Evolutionary conservation across 2,113 vertebrate species (phyloP).

Genomic region (Cavia porcellus): DNA sequence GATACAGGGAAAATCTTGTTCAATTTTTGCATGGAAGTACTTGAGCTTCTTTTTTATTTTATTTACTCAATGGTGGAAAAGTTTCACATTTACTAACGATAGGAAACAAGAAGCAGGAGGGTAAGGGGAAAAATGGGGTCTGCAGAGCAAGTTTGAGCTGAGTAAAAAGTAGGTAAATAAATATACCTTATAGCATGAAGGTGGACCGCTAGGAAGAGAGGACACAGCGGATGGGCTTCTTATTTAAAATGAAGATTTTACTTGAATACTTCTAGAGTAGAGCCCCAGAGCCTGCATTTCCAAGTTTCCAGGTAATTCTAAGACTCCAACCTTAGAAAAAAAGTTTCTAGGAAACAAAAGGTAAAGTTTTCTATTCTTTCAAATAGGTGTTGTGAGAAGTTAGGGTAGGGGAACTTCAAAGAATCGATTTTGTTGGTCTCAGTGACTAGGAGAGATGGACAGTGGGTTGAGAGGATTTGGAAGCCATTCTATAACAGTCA

Average conservation of each 20-base stretch:
- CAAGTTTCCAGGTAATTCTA: neutral
- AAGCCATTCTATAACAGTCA: neutral
- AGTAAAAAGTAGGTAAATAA: neutral
- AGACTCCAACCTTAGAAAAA: neutral
- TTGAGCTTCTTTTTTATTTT: neutral
- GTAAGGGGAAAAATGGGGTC: neutral
- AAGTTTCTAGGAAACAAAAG: conserved; percentile 15
- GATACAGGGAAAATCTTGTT: neutral
- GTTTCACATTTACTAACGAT: neutral
- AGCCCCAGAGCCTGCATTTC: neutral
- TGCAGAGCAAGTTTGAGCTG: neutral
- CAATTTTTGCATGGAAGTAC: neutral
- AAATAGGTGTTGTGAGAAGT: neutral
- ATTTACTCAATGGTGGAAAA: neutral
- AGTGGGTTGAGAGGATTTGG: neutral
- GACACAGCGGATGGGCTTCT: neutral
- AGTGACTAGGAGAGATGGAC: neutral
- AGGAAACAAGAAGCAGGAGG: neutral
- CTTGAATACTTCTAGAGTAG: neutral
- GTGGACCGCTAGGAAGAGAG: neutral
- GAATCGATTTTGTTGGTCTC: neutral
- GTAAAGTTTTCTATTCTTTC: neutral
- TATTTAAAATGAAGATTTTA: conserved; percentile 8
- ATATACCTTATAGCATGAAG: neutral
- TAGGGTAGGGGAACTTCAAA: neutral